Evolutionary conservation across 2,113 vertebrate species (phyloP).

Genomic region (Microtus ochrogaster): DNA sequence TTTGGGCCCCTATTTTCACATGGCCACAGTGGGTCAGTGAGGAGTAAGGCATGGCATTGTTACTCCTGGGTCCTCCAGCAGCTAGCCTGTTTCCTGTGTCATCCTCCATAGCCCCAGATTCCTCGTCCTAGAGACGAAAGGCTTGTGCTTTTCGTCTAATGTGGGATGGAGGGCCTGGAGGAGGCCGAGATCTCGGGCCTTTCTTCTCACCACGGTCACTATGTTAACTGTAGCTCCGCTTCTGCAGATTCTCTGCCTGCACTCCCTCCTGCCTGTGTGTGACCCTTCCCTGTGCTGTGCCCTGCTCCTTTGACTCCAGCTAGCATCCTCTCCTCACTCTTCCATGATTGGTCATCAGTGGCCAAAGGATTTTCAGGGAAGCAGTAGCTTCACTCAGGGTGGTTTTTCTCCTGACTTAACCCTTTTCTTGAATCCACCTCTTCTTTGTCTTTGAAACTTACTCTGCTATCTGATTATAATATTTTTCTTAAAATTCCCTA

Average conservation of each 20-base stretch:
- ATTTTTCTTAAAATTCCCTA: constrained; percentile 34
- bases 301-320: too few relatives aligned
- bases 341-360: neutral
- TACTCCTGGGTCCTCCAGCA: too few relatives aligned
- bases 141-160: neutral
- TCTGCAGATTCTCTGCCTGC: neutral
- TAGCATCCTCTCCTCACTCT: neutral
- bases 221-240: neutral
- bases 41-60: neutral
- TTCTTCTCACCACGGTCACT: neutral
- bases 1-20: neutral
- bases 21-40: neutral
- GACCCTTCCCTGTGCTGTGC: neutral
- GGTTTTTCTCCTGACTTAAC: neutral
- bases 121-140: neutral
- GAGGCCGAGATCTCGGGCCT: neutral
- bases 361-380: neutral
- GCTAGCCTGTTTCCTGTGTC: neutral
- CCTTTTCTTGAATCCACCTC: neutral
- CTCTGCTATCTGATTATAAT: neutral
- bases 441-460: neutral
- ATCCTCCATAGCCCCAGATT: neutral
- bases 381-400: neutral
- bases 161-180: neutral
- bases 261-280: neutral